These are phyloP conservation scores for Vanacampus margaritifer DNA, from an alignment of 2,113 vertebrate genomes.

Conservation along the genomic window DNA sequence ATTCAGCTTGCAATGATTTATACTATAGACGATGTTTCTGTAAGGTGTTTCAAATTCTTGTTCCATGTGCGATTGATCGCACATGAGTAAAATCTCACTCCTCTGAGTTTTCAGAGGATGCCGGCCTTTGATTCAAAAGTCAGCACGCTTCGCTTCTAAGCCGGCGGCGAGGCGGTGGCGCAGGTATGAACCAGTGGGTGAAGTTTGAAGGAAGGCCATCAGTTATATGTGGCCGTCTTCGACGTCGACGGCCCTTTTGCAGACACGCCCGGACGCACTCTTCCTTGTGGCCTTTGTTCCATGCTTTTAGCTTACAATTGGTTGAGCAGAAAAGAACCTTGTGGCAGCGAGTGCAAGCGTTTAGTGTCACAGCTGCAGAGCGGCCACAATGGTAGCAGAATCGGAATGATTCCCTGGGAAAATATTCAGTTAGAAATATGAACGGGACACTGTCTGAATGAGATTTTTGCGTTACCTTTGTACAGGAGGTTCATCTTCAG, in stretches of 20 bases:
- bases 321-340: conserved; percentile 77
- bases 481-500: background rate
- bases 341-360: conserved; percentile 69
- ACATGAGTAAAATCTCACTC: no score
- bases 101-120: no score
- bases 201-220: no score
- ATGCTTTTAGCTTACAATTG: conserved; percentile 73
- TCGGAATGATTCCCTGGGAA: conserved; percentile 68
- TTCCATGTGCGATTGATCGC: no score
- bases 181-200: no score
- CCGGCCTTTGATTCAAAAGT: no score
- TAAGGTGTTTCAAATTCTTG: no score
- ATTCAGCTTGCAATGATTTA: no score
- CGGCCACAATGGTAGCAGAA: conserved; percentile 82
- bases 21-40: no score
- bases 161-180: no score
- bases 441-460: background rate
- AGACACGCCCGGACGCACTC: conserved; percentile 62
- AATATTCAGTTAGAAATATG: background rate
- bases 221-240: no score
- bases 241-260: background rate
- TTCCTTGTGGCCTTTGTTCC: conserved; percentile 71
- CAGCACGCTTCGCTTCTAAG: no score
- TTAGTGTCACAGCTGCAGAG: conserved; percentile 70
- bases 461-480: background rate